phyloP scores from a whole-genome alignment of 2,797 vertebrate species.

The Microctenopoma lineatum region DNA sequence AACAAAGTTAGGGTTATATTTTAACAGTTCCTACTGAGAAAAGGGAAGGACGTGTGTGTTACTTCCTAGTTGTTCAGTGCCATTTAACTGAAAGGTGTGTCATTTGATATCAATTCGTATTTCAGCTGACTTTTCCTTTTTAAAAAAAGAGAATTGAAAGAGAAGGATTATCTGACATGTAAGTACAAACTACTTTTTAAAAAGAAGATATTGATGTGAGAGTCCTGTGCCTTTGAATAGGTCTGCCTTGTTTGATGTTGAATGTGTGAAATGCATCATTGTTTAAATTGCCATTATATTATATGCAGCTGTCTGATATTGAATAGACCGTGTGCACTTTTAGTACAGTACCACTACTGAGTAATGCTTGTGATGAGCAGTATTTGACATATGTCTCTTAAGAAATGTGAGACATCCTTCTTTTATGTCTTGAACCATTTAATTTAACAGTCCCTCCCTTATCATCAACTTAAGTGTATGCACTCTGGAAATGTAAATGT shows the following conservation, averaged over 20 bases:
- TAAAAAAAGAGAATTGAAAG: conserved; percentile 77
- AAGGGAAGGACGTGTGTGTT: conserved; percentile 39
- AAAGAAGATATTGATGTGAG: conserved; percentile 87
- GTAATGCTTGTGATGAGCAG: conserved; percentile 87
- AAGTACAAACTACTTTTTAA: conserved; percentile 65
- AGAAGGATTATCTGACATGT: conserved; percentile 68
- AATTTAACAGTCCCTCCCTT: conserved; percentile 63
- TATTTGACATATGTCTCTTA: conserved; percentile 84
- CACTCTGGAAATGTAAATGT: conserved; percentile 86
- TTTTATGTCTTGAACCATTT: conserved; percentile 70
- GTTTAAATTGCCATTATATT: conserved; percentile 87
- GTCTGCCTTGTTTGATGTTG: conserved; percentile 94
- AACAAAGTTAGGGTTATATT: not conserved
- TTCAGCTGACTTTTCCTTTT: conserved; percentile 82
- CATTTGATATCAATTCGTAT: conserved; percentile 72
- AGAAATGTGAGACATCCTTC: conserved; percentile 77
- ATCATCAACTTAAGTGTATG: conserved; percentile 74
- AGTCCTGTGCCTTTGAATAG: conserved; percentile 94
- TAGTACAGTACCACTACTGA: conserved; percentile 92
- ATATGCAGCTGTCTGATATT: conserved; percentile 87
- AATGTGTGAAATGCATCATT: conserved; percentile 91
- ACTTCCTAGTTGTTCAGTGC: conserved; percentile 81
- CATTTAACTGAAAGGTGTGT: conserved; percentile 81
- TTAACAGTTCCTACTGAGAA: conserved; percentile 34
- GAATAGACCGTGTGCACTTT: conserved; percentile 88